Conservation (phyloP, 2,797 vertebrate species). For the Crypturellus tataupa region DNA sequence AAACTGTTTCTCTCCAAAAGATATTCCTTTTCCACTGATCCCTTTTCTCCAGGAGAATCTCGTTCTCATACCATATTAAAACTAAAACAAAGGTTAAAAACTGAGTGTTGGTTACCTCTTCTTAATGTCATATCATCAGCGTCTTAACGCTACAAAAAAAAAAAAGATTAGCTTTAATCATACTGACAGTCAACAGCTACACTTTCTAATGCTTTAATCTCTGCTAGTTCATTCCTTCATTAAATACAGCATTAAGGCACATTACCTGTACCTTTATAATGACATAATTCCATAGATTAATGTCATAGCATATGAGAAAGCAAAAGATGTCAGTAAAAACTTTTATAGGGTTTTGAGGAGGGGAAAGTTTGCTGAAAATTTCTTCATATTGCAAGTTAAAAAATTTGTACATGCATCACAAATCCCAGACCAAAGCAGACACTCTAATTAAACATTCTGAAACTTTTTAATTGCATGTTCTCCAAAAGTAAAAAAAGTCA, state of each 20-base stretch:
- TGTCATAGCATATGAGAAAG: not conserved
- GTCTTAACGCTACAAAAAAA: not conserved
- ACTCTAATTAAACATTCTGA: not conserved
- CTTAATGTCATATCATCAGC: not conserved
- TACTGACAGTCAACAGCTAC: not conserved
- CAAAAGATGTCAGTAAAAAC: not conserved
- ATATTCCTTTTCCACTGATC: not conserved
- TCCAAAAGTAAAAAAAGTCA: constrained; percentile 32
- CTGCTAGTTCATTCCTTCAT: not conserved
- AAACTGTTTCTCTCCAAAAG: not conserved
- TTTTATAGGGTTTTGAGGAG: not conserved
- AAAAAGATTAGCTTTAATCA: not conserved
- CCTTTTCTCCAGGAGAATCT: not conserved
- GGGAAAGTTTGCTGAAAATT: not conserved
- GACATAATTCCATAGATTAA: not conserved
- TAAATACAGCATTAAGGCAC: not conserved
- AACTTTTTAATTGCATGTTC: constrained; percentile 22
- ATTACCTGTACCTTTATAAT: not conserved
- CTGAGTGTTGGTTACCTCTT: not conserved
- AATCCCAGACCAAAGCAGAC: not conserved
- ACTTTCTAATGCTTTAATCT: not conserved
- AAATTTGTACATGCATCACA: not conserved
- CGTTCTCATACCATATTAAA: not conserved
- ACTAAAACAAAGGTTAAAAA: not conserved
- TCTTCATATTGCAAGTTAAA: not conserved